phyloP scores from a whole-genome alignment of 2,797 vertebrate genomes.

The Lacerta agilis region DNA sequence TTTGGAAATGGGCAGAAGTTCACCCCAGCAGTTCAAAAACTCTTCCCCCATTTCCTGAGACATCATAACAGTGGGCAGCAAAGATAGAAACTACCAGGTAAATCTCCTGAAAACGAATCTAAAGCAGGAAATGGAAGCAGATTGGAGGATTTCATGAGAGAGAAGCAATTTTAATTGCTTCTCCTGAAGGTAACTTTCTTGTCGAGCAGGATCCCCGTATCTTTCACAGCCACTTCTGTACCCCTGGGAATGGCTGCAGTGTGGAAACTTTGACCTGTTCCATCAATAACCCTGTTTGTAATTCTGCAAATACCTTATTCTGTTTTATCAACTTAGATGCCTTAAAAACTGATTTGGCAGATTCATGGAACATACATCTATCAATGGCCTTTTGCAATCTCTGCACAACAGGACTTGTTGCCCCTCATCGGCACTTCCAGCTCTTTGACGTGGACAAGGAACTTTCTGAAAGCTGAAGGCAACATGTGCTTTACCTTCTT shows the following conservation, averaged over 20 bases:
- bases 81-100: not conserved
- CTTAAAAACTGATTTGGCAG: too few species aligned
- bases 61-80: not conserved
- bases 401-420: too few species aligned
- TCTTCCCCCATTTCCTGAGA: not conserved
- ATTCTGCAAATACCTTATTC: too few species aligned
- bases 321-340: too few species aligned
- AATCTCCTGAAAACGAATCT: not conserved
- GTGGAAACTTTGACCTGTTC: not conserved
- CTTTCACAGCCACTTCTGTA: not conserved
- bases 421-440: too few species aligned
- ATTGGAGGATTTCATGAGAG: not conserved
- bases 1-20: not conserved
- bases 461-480: too few species aligned
- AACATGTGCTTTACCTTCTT: too few species aligned
- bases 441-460: too few species aligned
- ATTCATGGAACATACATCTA: too few species aligned
- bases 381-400: too few species aligned
- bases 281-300: not conserved
- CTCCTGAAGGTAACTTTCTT: not conserved
- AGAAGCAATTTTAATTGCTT: not conserved
- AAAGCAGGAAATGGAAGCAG: not conserved
- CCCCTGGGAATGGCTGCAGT: not conserved
- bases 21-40: not conserved
- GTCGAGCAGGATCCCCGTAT: rapidly evolving